Percentiles rank a stretch among this genome's conserved stretches.
phyloP scores from a whole-genome alignment of 2,888 invertebrate species.

The Tinea pellionella region DNA sequence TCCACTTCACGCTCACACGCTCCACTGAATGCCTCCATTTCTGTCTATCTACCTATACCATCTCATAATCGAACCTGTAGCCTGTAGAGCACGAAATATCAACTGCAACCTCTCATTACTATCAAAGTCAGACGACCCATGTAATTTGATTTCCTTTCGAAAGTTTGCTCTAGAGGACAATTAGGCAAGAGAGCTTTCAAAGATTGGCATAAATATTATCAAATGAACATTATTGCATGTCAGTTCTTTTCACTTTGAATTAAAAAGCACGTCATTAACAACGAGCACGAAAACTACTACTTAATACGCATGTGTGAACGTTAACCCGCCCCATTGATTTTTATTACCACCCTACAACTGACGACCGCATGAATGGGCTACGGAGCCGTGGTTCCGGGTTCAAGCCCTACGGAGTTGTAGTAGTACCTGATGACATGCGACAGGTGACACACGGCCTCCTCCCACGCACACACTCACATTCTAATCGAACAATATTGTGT shows the following conservation, averaged over 20 bases:
- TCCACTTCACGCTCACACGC: neutral
- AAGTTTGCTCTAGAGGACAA: neutral
- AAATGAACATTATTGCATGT: neutral
- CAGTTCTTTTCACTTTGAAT: neutral
- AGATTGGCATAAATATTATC: neutral
- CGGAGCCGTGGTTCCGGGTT: conserved; percentile 7
- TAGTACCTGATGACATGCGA: neutral
- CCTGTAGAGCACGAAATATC: neutral
- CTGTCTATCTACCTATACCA: neutral
- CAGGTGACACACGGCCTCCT: conserved; percentile 7
- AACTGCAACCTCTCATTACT: conserved; percentile 3
- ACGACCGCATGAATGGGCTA: neutral
- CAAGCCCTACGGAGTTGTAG: neutral
- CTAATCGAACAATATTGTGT: neutral
- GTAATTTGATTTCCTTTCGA: neutral
- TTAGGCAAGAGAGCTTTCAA: neutral
- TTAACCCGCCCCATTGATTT: neutral
- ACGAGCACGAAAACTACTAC: too few species aligned
- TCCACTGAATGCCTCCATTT: neutral
- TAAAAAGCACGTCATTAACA: neutral
- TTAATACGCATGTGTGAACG: neutral
- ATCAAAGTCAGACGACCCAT: neutral
- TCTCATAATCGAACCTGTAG: neutral
- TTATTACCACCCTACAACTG: neutral
- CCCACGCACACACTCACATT: neutral